These are phyloP conservation scores for Chironomus tepperi DNA, from an alignment of 1,140 invertebrate species.

Conservation along the genomic window DNA sequence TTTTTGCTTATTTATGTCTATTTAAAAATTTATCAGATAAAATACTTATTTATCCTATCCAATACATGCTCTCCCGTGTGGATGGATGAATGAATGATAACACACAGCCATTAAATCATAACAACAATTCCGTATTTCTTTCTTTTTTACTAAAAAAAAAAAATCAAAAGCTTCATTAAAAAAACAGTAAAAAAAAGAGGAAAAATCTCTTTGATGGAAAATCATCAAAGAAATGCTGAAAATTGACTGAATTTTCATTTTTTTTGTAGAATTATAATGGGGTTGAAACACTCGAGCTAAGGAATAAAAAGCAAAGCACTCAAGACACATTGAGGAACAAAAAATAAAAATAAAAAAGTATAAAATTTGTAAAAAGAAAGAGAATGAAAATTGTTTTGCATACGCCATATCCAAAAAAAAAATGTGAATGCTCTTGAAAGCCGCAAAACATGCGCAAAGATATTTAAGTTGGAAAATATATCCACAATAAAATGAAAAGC, in stretches of 20 bases:
- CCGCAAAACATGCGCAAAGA: not conserved
- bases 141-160: no score
- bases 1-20: no score
- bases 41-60: no score
- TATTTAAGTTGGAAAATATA: not conserved
- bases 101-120: no score
- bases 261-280: not conserved
- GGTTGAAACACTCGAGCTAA: slow-evolving; percentile 5
- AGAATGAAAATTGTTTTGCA: slow-evolving; percentile 18
- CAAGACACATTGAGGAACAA: not conserved
- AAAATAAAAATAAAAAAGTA: no score
- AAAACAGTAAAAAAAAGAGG: not conserved
- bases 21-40: no score
- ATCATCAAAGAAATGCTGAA: slow-evolving; percentile 16
- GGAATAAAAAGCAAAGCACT: slow-evolving; percentile 2
- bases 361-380: no score
- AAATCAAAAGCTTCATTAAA: not conserved
- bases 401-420: slow-evolving; percentile 12
- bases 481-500: not conserved
- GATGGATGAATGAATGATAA: no score
- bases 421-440: slow-evolving; percentile 20
- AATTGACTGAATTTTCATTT: slow-evolving; percentile 21
- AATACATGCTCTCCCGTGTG: no score
- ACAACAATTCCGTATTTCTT: no score
- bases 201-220: slow-evolving; percentile 17